Base-by-base conservation (phyloP, 2,113 vertebrate species). In the Riparia riparia region DNA sequence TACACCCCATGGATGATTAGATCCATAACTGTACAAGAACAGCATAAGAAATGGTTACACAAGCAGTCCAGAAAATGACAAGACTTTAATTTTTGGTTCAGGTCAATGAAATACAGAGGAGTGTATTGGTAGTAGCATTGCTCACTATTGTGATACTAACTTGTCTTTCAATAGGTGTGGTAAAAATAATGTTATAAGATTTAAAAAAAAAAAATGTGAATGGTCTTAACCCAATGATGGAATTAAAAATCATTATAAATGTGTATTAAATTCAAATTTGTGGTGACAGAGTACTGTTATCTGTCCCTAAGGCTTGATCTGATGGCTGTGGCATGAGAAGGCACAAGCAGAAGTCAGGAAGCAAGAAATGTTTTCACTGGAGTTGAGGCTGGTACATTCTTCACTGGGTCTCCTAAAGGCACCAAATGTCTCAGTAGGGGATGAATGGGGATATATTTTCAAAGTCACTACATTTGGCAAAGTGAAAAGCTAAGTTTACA, bases 401-500 rank as follows among this genome's bases (percentile, higher is more conserved):
- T 31, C 49, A 18, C 8, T 28, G 24, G 19, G 9, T 70, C 63
- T 90, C 58, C 47, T 69, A 34, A 91, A 88, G 3, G 37, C 58
- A 19, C 44, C 58, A 70, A 70, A 73, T 57, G 22, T 61, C 70
- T 87, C 83, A 9, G 42, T 3, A 76, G 41, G 26, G 50, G 41
- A 86, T 89, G 86, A 96, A 94, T 89, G 86, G 17, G 37, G 28
- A 74, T 76, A 60, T 32, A 34, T 65, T 89, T 93, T 71, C 53
- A 82, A 92, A 96, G 45, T 57, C 61, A 81, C 89, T 84, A 68
- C 72, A 41, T 84, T 92, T 91, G 83, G 72, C 77, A 95, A 89
- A 90, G 37, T 47, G 93, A 39, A 89, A 90, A 89, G 39, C 68
- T 86, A 82, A 63, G 86, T 95, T 95, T 86, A 84, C 83, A 96